These are phyloP conservation scores for Empis stercorea DNA, from an alignment of 2,888 invertebrate species.

Conservation along the genomic window DNA sequence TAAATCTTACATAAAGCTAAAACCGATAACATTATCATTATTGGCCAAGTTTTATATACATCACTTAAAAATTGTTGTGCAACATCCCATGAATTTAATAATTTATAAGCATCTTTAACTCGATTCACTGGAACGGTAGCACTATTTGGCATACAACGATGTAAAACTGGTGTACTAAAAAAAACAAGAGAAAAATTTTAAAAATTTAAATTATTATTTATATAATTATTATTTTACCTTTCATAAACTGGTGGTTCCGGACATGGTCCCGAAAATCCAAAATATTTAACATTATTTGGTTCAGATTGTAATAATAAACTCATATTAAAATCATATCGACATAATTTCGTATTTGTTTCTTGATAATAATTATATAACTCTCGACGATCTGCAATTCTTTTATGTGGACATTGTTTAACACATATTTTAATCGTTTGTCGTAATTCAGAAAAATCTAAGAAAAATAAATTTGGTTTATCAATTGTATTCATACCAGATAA, in stretches of 20 bases:
- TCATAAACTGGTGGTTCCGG: constrained; percentile 66
- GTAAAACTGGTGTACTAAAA: constrained; percentile 59
- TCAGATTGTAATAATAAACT: constrained; percentile 38
- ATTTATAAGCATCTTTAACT: constrained; percentile 54
- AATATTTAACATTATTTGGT: constrained; percentile 24
- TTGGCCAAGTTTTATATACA: constrained; percentile 76
- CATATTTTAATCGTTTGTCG: constrained; percentile 73
- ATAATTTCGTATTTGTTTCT: constrained; percentile 61
- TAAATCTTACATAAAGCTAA: constrained; percentile 68
- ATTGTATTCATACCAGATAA: constrained; percentile 69
- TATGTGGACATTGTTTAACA: constrained; percentile 74
- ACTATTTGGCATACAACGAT: constrained; percentile 76
- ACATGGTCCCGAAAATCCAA: constrained; percentile 55
- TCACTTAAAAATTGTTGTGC: constrained; percentile 81
- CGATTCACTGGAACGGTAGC: constrained; percentile 42
- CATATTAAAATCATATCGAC: constrained; percentile 57
- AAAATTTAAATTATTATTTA: constrained; percentile 6
- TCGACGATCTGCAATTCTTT: constrained; percentile 44
- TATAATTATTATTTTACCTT: no score
- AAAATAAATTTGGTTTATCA: constrained; percentile 68
- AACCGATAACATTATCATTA: constrained; percentile 67
- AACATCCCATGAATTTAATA: constrained; percentile 78
- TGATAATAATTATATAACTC: constrained; percentile 63
- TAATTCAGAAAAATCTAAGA: constrained; percentile 66
- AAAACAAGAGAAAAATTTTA: not conserved